phyloP scores from a whole-genome alignment of 2,888 invertebrate genomes.

The Synanthedon vespiformis region DNA sequence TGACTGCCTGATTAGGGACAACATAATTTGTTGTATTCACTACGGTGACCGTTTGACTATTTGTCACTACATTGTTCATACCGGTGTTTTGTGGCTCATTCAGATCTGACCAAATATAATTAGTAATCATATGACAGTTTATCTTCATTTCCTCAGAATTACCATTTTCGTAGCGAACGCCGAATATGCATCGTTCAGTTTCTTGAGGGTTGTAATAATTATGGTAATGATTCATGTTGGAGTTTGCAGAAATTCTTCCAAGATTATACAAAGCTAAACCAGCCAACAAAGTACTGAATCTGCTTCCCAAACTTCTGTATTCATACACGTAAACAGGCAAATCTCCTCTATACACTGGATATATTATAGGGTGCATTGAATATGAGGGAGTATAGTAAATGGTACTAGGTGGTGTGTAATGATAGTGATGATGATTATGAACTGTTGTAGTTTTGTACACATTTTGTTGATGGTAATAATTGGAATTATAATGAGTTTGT shows the following conservation, averaged over 20 bases:
- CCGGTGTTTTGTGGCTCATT: background rate
- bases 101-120: conserved; percentile 9
- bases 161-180: conserved; percentile 8
- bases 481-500: background rate
- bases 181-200: conserved; percentile 12
- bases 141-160: conserved; percentile 10
- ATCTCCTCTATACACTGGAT: conserved; percentile 8
- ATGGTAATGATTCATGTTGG: background rate
- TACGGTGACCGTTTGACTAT: background rate
- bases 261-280: conserved; percentile 15
- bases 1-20: background rate
- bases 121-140: conserved; percentile 11
- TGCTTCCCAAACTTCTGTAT: conserved; percentile 11
- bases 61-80: background rate
- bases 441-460: background rate
- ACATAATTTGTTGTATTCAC: background rate
- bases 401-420: background rate
- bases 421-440: background rate
- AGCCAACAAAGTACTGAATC: conserved; percentile 11
- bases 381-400: background rate
- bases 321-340: conserved; percentile 13
- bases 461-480: background rate
- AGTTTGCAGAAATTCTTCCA: conserved; percentile 3
- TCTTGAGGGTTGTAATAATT: conserved; percentile 6
- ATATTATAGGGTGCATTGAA: background rate